Evolutionary conservation across 2,797 vertebrate species (phyloP).

Genomic region (Anabas testudineus): DNA sequence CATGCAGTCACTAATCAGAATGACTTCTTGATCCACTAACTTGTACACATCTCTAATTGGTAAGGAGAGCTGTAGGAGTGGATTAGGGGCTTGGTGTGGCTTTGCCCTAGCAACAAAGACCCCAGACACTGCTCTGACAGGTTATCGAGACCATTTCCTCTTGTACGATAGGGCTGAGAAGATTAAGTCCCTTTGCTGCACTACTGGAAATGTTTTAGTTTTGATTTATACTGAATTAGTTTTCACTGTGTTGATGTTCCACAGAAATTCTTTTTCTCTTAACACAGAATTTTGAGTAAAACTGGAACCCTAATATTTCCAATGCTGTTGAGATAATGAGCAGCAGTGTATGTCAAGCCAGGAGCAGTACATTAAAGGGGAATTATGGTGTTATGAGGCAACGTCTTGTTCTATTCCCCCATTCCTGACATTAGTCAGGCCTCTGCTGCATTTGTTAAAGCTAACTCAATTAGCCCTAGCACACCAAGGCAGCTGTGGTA

Average conservation of each 20-base stretch:
- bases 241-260: not conserved
- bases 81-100: constrained; percentile 80
- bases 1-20: constrained; percentile 82
- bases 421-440: constrained; percentile 80
- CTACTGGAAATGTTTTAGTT: constrained; percentile 32
- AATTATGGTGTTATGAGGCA: constrained; percentile 59
- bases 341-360: constrained; percentile 32
- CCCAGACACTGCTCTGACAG: constrained; percentile 63
- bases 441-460: constrained; percentile 79
- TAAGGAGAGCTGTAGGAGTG: constrained; percentile 78
- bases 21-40: constrained; percentile 83
- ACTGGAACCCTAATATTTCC: not conserved
- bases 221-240: constrained; percentile 7
- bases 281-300: constrained; percentile 6
- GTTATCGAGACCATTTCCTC: constrained; percentile 52
- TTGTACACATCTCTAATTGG: constrained; percentile 85
- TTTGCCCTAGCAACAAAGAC: constrained; percentile 83
- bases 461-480: constrained; percentile 78
- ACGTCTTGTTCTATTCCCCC: constrained; percentile 70
- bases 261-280: not conserved
- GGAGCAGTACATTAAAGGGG: constrained; percentile 62
- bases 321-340: constrained; percentile 23
- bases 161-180: constrained; percentile 7
- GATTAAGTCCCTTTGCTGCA: constrained; percentile 19
- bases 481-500: constrained; percentile 79